Evolutionary conservation across 2,113 vertebrate species (phyloP).

Genomic region (Pelobates fuscus): DNA sequence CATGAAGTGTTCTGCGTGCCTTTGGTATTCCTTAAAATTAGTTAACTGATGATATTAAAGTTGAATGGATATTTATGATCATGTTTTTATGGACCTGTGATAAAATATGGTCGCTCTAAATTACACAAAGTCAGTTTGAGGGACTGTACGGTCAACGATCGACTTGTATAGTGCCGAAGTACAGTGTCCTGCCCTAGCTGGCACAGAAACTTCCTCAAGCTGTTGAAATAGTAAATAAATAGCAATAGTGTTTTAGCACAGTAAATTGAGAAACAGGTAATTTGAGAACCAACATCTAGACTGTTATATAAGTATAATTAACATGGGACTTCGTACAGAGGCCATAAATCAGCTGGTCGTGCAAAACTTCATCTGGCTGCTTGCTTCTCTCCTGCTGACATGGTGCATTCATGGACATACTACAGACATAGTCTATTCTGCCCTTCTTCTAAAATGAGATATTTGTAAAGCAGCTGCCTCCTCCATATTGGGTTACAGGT

Average conservation of each 20-base stretch:
- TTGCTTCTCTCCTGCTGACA: conserved; percentile 36
- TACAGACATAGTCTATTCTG: conserved; percentile 32
- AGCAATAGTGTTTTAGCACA: not conserved
- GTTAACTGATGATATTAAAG: no score
- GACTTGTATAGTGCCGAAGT: not conserved
- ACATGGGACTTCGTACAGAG: conserved; percentile 17
- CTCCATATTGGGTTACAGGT: conserved; percentile 9
- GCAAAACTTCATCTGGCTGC: conserved; percentile 3
- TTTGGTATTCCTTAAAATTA: no score
- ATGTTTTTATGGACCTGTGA: no score
- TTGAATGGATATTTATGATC: no score
- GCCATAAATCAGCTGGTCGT: conserved; percentile 18
- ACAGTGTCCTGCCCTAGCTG: not conserved
- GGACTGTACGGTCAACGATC: no score
- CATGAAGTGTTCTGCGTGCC: no score
- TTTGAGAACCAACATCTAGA: not conserved
- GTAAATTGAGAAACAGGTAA: not conserved
- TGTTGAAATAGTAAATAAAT: not conserved
- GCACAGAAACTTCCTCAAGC: no score
- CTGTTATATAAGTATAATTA: conserved; percentile 9
- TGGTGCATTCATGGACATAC: conserved; percentile 31
- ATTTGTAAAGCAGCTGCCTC: conserved; percentile 39
- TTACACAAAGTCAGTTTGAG: no score
- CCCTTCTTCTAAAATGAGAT: conserved; percentile 25
- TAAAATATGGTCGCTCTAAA: no score